Percentiles rank a stretch among this genome's conserved stretches.
These are phyloP conservation scores for Volucella bombylans DNA, from an alignment of 2,888 invertebrate species.

Conservation along the genomic window DNA sequence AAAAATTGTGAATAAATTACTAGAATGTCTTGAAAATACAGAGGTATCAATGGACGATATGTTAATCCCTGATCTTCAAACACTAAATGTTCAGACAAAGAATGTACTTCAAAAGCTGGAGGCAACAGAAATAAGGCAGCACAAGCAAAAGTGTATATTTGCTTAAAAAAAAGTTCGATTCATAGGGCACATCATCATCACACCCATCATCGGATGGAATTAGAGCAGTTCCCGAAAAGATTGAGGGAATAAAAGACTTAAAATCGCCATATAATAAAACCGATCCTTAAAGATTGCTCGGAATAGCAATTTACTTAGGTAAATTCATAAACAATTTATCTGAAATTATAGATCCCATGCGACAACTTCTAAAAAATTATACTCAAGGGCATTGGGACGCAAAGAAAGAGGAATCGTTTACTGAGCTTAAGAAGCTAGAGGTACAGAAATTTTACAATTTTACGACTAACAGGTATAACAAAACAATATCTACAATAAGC, in stretches of 20 bases:
- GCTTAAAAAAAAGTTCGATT: conserved; percentile 32
- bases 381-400: conserved; percentile 33
- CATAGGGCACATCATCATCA: conserved; percentile 38
- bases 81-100: conserved; percentile 9
- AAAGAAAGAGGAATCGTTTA: conserved; percentile 33
- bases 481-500: conserved; percentile 20
- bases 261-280: conserved; percentile 31
- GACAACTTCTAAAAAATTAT: conserved; percentile 44
- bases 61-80: conserved; percentile 63
- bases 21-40: conserved; percentile 62
- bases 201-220: conserved; percentile 16
- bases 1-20: conserved; percentile 65
- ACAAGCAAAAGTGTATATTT: conserved; percentile 36
- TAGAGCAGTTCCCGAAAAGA: conserved; percentile 25
- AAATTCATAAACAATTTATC: conserved; percentile 52
- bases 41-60: conserved; percentile 75
- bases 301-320: conserved; percentile 45
- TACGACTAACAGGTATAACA: conserved; percentile 3
- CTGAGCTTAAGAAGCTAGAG: conserved; percentile 17
- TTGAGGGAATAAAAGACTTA: conserved; percentile 20
- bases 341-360: conserved; percentile 28
- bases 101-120: conserved; percentile 24
- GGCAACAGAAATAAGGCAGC: conserved; percentile 27
- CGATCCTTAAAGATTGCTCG: conserved; percentile 43
- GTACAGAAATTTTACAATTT: too few species aligned